A percentile compares a stretch with the other conserved stretches of the same genome.
Conservation (phyloP, 1,140 invertebrate genomes). For the Tribolium castaneum region DNA sequence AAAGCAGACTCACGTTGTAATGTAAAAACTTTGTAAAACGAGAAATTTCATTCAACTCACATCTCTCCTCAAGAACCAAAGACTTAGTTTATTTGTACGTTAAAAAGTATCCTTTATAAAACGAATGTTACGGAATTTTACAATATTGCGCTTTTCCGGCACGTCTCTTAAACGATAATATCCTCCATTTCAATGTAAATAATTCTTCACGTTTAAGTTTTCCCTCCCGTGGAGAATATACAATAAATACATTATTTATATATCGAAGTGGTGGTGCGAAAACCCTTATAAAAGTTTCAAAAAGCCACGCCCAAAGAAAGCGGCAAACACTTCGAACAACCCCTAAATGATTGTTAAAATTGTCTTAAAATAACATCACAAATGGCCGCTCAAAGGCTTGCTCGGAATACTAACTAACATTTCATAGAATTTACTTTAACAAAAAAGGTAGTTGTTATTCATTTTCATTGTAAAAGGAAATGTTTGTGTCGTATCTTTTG, state of each 20-base stretch:
- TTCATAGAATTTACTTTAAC: background rate
- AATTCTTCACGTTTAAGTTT: background rate
- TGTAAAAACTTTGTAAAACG: too few relatives aligned
- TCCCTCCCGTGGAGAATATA: background rate
- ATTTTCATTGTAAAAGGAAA: slow-evolving; percentile 29
- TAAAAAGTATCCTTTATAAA: background rate
- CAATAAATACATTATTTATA: slow-evolving; percentile 28
- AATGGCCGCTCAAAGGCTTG: background rate
- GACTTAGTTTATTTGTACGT: background rate
- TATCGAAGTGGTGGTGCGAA: background rate
- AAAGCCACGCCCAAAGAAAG: background rate
- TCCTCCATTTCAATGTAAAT: background rate
- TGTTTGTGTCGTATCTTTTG: slow-evolving; percentile 22
- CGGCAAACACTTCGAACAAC: background rate
- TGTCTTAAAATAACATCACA: background rate
- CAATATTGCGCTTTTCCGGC: background rate
- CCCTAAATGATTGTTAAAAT: slow-evolving; percentile 15
- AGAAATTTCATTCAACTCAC: too few relatives aligned
- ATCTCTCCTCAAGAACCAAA: background rate
- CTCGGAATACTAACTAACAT: slow-evolving; percentile 9
- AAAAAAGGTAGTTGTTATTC: slow-evolving; percentile 15
- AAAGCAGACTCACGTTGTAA: too few relatives aligned
- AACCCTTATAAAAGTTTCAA: slow-evolving; percentile 29
- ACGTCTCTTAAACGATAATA: background rate
- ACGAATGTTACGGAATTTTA: background rate